Evolutionary conservation across 2,888 invertebrate genomes (phyloP), one percentile per base, ranked within the genome.

Genomic region (Dolichomitus sp.): DNA sequence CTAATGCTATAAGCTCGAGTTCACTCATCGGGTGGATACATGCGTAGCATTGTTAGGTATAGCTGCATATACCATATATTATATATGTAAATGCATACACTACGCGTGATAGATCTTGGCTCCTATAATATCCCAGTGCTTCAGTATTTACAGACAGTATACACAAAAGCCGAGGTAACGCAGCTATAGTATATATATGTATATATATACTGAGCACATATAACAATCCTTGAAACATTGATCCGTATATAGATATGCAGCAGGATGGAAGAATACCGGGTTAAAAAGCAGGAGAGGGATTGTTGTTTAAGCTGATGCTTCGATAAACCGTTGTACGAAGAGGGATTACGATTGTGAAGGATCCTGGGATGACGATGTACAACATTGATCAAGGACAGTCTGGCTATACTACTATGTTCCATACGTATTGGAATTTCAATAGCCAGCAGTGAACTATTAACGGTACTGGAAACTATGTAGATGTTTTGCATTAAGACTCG

Each of bases 211-310:
- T 66, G 68, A 63, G 61, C 73, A 83, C 77, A 83, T 80, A 83
- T 73, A 80, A 80, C 80, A 80, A 77, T 83, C 77, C 80, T 83
- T 65, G 76, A 83, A 80, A 73, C 83, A 83, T 83, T 80, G 83
- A 80, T 80, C 80, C 68, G 59, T 69, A 69, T 63, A 68, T 72
- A 77, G 72, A 61, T 48, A 45, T 27, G 17, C 19, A 45, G 27
- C n/a, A 45, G 75, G 75, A 83, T 68, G 19, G 66, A 79, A 84
- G 75, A 78, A 79, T 75, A 73, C 83, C 57, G 48, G 66, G 80
- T 66, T 61, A 19, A 37, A 80, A 69, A 68, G 77, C 40, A 48
- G 68, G 69, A 37, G 54, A 77, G 50, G 80, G 73, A 83, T 80
- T 80, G 83, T 83, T 83, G 80, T 80, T 83, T 73, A 57, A 83